Evolutionary conservation across 35 echinoderm and acorn worm species (phyloP), one percentile per base, ranked within the genome.

Genomic region (Apostichopus californicus): DNA sequence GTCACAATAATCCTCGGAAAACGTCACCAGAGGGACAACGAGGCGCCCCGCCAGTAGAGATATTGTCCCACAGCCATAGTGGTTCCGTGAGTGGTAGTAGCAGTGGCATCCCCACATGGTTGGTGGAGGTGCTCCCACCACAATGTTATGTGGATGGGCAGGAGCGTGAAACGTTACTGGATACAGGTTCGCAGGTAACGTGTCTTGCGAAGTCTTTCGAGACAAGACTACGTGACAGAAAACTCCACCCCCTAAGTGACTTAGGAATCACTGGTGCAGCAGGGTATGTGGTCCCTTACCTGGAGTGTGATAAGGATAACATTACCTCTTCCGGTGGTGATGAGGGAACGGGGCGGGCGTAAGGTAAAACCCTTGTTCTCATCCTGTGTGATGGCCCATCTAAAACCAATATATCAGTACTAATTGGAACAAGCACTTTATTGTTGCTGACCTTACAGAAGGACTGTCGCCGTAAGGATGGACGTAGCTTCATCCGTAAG

Each of bases 101-200:
- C 65, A 52, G 12, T 56, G 13, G 77, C 20, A 26, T 94, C 2
- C 93, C 87, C 10, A 3, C 14, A 73, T 77, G 87, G 8, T 52
- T 94, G 9, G 77, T 94, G 87, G 93, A 9, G 77, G 84, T 20
- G 75, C 24, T 8, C 78, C n/a, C 6, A 91, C 63, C 56, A 91
- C 93, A 17, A 14, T 57, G 84, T 95, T 6, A 20, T 79, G 52
- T 75, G 54, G 93, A 94, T 78, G 93, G 93, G 11, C 21, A 92
- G 12, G 46, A 8, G 15, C 55, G 64, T 46, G 13, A 86, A 5
- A 57, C 90, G 17, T 60, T 92, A 18, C 93, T 94, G 28, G 93
- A 94, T 59, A 92, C 90, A 5, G 93, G 93, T 23, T 94, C 80
- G 18, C 90, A 94, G 55, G 93, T 94, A 20, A 92, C 90, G 14